Conservation (phyloP, 2,888 invertebrate genomes). For the Cryptops parisi region DNA sequence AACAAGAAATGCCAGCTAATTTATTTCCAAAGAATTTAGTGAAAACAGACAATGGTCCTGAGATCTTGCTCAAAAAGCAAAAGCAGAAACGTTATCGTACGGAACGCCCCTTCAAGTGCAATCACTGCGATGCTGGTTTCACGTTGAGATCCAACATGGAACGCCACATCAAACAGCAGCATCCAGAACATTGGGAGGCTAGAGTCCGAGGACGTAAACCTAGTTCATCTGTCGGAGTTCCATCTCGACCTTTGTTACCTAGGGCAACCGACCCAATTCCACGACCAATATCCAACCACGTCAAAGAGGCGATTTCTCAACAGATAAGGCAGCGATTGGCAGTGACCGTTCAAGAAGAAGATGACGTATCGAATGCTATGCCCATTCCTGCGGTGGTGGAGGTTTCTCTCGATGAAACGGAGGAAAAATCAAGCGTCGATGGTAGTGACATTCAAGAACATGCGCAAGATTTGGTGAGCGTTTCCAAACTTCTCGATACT, state of each 20-base stretch:
- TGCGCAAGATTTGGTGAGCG: slow-evolving; percentile 53
- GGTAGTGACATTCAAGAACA: slow-evolving; percentile 23
- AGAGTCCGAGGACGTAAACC: slow-evolving; percentile 42
- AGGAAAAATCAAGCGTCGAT: slow-evolving; percentile 1
- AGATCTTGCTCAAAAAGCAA: slow-evolving; percentile 58
- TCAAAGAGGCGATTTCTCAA: slow-evolving; percentile 18
- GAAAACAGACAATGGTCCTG: neutral
- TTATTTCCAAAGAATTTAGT: neutral
- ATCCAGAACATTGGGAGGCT: slow-evolving; percentile 77
- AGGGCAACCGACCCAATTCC: neutral
- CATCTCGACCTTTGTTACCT: slow-evolving; percentile 1
- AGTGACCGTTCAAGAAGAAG: neutral
- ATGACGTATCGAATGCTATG: neutral
- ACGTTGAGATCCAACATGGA: slow-evolving; percentile 86
- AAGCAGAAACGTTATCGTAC: slow-evolving; percentile 80
- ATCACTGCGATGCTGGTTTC: slow-evolving; percentile 77
- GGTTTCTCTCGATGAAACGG: neutral
- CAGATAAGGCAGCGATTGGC: slow-evolving; percentile 16
- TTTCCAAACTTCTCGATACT: slow-evolving; percentile 58
- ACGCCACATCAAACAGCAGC: slow-evolving; percentile 83
- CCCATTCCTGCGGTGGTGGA: neutral
- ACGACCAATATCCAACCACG: slow-evolving; percentile 16
- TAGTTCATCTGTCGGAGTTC: slow-evolving; percentile 20
- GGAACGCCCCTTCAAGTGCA: slow-evolving; percentile 78
- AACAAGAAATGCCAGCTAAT: no score